Base-by-base conservation (phyloP, 2,888 invertebrate species). In the Notodonta ziczac region DNA sequence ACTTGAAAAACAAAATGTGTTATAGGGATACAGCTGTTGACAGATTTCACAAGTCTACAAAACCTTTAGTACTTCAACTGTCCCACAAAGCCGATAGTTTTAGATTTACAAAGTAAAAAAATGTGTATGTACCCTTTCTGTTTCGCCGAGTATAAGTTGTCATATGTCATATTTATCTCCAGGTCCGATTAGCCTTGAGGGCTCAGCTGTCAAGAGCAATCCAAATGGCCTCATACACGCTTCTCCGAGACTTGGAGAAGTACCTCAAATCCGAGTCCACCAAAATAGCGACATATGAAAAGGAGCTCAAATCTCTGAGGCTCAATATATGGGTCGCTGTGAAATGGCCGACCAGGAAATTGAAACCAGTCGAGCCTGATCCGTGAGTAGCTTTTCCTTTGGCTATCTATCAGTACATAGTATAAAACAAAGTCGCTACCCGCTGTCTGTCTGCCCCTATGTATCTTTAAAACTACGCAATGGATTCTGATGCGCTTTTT, bases 271-370 rank as follows among this genome's bases (percentile, higher is more conserved):
- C 82, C 48, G 78, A 85, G 44, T 84, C 87, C 0, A 88, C 93
- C 2, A 87, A 83, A 59, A 56, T 94, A 66, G 87, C 89, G 0
- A 85, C 84, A 0, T 91, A 92, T 59, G 78, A 91, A 51, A 77
- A 87, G 1, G 82, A 87, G 60, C 91, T 94, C 66, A 81, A 87
- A 5, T 90, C 87, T 0, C 72, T 93, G 0, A 69, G 79, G 50
- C 76, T 93, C 4, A 87, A 89, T 57, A 69, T 93, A 2, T 93
- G 93, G 92, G 90, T 91, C 0, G 87, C 92, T 3, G 78, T 94
- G 1, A 85, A 87, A 16, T 82, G 91, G 82, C 94, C 94, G 0
- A 89, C 87, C 0, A 86, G 86, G 65, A 85, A 84, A 69, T 80
- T 70, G 0, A 89, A 84, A 42, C 89, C 90, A 0, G 50, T 85